Base-by-base conservation (phyloP, 2,888 invertebrate genomes). In the Pecten maximus region DNA sequence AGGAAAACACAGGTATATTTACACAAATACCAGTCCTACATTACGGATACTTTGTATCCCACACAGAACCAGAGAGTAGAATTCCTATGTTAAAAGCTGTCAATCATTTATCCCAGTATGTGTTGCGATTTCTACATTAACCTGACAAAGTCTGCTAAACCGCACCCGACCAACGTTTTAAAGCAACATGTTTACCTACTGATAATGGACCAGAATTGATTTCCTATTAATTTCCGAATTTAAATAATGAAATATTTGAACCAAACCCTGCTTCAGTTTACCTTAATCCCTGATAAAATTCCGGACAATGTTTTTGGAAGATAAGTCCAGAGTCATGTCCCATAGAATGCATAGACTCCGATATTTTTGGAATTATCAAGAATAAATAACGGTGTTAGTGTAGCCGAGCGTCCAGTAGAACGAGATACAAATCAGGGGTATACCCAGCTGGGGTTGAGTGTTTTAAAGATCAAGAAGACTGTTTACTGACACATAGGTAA, bases 401-500 rank as follows among this genome's bases (percentile, higher is more conserved):
- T 74, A 35, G 35, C 74, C 44, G 28, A 74, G 12, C 35, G 6
- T 54, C 6, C 19, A 23, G 54, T n/a, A 54, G 54, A n/a, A n/a
- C 19, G 2, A 15, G 60, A 60, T 60, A 60, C 4, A 10, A 74
- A 74, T 74, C 74, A 74, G 74, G 12, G 74, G 74, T 8, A 16
- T 2, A 28, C 35, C 28, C 35, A 74, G 23, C 60, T 60, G 60
- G 60, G 60, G 23, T 16, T 60, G 48, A 48, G 12, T 19, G 15
- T 19, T 28, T 74, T 6, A 10, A 28, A 74, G 74, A 35, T 28
- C 74, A 35, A 74, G 28, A 28, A 74, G 35, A 6, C 35, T 6
- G 35, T 74, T 74, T 74, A 35, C 74, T 74, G 10, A 74, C 35
- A 74, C 35, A 74, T 74, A 74, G 74, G 74, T 74, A 74, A 74